These are phyloP conservation scores for Porites australiensis DNA, from an alignment of 64 coral and sea anemone genomes.

Conservation along the genomic window DNA sequence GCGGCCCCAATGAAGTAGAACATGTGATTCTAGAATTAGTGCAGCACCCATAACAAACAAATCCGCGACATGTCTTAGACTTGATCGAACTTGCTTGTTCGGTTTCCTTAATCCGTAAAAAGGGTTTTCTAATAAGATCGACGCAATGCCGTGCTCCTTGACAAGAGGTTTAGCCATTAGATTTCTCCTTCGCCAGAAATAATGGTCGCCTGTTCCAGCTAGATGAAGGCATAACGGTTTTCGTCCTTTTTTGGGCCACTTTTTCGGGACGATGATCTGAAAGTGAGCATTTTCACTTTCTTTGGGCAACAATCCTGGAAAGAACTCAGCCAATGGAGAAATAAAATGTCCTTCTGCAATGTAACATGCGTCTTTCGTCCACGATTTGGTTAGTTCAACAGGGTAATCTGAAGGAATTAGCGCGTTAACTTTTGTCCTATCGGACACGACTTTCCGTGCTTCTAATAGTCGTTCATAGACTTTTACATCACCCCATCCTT, in stretches of 20 bases:
- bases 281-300: conserved; percentile 94
- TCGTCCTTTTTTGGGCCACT: conserved; percentile 64
- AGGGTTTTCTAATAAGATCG: conserved; percentile 91
- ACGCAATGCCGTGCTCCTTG: conserved; percentile 79
- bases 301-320: conserved; percentile 83
- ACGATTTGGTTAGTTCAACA: conserved; percentile 74
- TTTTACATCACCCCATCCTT: conserved; percentile 91
- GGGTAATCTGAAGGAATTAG: conserved; percentile 66
- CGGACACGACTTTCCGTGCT: conserved; percentile 63
- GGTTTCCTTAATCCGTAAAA: conserved; percentile 94
- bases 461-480: conserved; percentile 71
- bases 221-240: conserved; percentile 89
- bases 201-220: conserved; percentile 95
- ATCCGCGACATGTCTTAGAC: conserved; percentile 86
- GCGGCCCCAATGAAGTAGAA: conserved; percentile 89
- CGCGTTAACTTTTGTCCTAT: conserved; percentile 60
- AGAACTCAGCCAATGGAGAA: conserved; percentile 83
- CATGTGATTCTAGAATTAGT: conserved; percentile 88
- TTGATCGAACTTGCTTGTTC: conserved; percentile 84
- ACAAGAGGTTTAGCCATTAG: conserved; percentile 93
- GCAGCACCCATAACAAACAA: conserved; percentile 96
- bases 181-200: conserved; percentile 96
- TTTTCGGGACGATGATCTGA: conserved; percentile 87
- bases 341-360: conserved; percentile 91
- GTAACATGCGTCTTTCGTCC: conserved; percentile 85